These are phyloP conservation scores for Diploscapter pachys DNA, from an alignment of 1,140 invertebrate genomes.

Conservation along the genomic window DNA sequence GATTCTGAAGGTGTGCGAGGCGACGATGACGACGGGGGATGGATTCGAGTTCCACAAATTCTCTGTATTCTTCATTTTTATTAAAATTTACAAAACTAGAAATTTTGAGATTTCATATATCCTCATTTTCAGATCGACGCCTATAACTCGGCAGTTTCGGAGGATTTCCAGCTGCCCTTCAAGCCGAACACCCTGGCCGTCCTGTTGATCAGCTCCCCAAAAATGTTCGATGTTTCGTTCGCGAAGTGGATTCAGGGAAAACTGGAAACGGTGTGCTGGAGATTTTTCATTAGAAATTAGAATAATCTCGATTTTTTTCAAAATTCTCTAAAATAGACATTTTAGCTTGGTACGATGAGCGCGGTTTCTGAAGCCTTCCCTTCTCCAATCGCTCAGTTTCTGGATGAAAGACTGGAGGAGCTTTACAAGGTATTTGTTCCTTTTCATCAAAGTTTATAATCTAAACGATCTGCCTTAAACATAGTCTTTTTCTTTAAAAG, in stretches of 20 bases:
- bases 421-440: conserved; percentile 19
- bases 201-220: conserved; percentile 38
- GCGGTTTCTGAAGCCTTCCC: conserved; percentile 23
- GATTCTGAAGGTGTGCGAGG: too few species aligned
- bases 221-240: conserved; percentile 46
- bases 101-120: too few species aligned
- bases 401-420: conserved; percentile 26
- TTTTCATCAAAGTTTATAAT: too few species aligned
- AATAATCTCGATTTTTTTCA: conserved; percentile 3
- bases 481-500: conserved; percentile 6
- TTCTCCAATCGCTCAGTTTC: conserved; percentile 38
- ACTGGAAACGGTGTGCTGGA: conserved; percentile 10
- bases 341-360: conserved; percentile 28
- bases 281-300: not conserved
- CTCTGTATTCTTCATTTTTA: too few species aligned
- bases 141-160: conserved; percentile 33
- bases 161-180: conserved; percentile 27
- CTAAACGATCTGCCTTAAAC: too few species aligned
- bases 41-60: too few species aligned
- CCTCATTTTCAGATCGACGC: conserved; percentile 30
- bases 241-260: conserved; percentile 33
- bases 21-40: too few species aligned
- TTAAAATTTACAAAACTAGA: too few species aligned
- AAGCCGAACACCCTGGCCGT: conserved; percentile 26
- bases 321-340: not conserved